Conservation (phyloP, 2,797 vertebrate species). For the Enteromius trimaculatus region DNA sequence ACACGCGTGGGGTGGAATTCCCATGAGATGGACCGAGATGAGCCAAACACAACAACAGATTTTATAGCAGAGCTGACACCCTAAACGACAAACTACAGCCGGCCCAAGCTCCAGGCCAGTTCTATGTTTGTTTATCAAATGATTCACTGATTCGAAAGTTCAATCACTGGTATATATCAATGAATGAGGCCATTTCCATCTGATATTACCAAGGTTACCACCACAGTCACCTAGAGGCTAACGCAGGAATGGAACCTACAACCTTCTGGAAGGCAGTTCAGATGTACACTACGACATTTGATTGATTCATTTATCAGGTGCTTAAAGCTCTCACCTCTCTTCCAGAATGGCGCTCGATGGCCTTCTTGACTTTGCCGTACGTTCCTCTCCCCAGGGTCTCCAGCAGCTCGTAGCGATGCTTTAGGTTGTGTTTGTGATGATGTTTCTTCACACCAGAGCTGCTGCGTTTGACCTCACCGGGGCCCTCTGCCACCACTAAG, state of each 20-base stretch:
- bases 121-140: constrained; percentile 3
- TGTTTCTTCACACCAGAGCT: constrained; percentile 93
- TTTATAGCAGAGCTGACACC: constrained; percentile 39
- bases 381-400: constrained; percentile 97
- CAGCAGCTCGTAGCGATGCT: constrained; percentile 96
- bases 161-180: not conserved
- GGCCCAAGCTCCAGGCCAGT: not conserved
- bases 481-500: constrained; percentile 59
- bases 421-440: constrained; percentile 98
- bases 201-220: not conserved
- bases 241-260: not conserved
- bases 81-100: constrained; percentile 18
- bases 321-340: constrained; percentile 83
- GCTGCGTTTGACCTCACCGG: constrained; percentile 70
- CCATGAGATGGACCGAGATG: constrained; percentile 55
- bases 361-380: constrained; percentile 97
- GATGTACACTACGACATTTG: not conserved
- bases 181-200: not conserved
- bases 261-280: not conserved
- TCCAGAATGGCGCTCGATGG: constrained; percentile 93
- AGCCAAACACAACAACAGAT: constrained; percentile 60
- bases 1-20: constrained; percentile 62
- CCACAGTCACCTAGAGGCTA: not conserved
- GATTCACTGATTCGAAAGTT: not conserved
- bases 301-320: not conserved